Conservation (phyloP, 2,113 vertebrate genomes). For the Sylvietta virens region DNA sequence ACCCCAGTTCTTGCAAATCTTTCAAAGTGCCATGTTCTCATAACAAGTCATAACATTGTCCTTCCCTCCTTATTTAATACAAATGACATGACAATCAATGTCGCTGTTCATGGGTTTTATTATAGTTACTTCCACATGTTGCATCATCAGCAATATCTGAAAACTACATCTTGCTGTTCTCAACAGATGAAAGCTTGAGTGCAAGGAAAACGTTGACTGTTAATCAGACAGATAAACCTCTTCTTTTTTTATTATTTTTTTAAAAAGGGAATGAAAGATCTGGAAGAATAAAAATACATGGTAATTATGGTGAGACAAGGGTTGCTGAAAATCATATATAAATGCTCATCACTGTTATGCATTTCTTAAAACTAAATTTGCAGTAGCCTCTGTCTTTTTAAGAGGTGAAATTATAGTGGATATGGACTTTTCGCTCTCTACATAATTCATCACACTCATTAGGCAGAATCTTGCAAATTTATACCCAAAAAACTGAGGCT, state of each 20-base stretch:
- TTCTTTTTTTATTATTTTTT: not conserved
- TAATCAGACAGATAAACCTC: not conserved
- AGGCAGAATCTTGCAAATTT: not conserved
- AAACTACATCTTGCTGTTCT: not conserved
- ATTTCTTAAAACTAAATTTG: not conserved
- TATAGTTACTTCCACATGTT: slow-evolving; percentile 29
- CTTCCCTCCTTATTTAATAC: slow-evolving; percentile 17
- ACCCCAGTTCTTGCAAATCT: not conserved
- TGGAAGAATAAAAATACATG: not conserved
- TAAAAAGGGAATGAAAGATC: not conserved
- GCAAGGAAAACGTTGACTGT: not conserved
- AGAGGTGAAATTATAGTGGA: not conserved
- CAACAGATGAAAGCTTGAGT: not conserved
- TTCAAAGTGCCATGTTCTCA: not conserved
- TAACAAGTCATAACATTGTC: not conserved
- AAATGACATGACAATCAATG: slow-evolving; percentile 46
- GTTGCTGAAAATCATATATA: slow-evolving; percentile 1
- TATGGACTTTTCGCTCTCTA: not conserved
- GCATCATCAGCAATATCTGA: not conserved
- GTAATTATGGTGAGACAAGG: not conserved
- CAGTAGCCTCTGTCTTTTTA: not conserved
- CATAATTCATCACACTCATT: not conserved
- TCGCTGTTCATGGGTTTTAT: slow-evolving; percentile 15
- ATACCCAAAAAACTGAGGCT: not conserved
- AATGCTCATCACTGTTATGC: not conserved